Percentiles rank a stretch among this genome's conserved stretches.
These are phyloP conservation scores for Umimayanthus chanpuru DNA, from an alignment of 92 coral and sea anemone species.

Conservation along the genomic window DNA sequence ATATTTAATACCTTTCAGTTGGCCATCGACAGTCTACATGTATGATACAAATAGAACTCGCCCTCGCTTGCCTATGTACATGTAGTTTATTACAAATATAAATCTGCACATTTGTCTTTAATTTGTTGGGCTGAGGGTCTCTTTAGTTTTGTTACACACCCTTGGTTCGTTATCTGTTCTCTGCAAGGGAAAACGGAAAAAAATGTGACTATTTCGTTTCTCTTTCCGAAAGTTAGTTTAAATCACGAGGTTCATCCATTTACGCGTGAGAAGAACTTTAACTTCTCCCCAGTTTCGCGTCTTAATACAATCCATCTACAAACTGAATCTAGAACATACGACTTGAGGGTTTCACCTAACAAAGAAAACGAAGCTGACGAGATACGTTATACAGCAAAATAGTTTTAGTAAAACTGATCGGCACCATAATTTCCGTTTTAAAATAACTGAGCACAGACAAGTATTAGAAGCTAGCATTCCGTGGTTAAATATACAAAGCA, in stretches of 20 bases:
- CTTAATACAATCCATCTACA: background rate
- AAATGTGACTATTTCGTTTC: background rate
- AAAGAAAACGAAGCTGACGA: background rate
- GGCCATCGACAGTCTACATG: background rate
- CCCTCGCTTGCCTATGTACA: no score
- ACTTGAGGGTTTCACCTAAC: background rate
- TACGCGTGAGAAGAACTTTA: background rate
- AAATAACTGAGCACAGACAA: background rate
- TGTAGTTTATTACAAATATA: no score
- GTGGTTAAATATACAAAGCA: background rate
- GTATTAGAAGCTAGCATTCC: no score
- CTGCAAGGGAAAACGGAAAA: background rate
- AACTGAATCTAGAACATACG: background rate
- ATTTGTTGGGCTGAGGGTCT: background rate
- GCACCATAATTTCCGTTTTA: background rate
- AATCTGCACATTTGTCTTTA: background rate
- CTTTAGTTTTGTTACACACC: background rate
- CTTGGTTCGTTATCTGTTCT: background rate
- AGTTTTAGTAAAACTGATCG: background rate
- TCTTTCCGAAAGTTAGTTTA: background rate
- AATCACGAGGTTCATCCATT: background rate
- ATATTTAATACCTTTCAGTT: background rate
- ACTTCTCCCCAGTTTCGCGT: background rate
- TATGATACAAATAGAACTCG: background rate
- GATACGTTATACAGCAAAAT: background rate